These are phyloP conservation scores for Rousettus leschenaultii DNA, from an alignment of 2,113 vertebrate species.

Conservation along the genomic window DNA sequence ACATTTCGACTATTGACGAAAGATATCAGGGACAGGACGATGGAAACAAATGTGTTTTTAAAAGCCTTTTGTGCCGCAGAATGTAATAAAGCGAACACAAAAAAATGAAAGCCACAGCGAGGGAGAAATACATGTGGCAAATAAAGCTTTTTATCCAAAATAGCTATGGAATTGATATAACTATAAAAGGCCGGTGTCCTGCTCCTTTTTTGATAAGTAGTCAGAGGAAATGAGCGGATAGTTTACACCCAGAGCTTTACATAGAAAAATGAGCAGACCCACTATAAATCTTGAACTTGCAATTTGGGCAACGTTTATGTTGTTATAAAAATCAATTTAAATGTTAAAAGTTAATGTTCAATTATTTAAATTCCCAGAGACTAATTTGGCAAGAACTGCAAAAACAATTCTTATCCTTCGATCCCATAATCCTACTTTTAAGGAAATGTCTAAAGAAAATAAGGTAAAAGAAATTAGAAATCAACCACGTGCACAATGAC, in stretches of 20 bases:
- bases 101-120: conserved; percentile 36
- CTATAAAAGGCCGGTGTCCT: background rate
- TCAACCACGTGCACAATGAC: background rate
- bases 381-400: background rate
- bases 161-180: conserved; percentile 15
- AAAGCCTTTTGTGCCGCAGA: conserved; percentile 58
- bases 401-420: background rate
- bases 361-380: conserved; percentile 23
- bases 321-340: conserved; percentile 32
- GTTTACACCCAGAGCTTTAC: background rate
- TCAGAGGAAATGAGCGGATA: background rate
- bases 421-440: background rate
- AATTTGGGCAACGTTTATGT: background rate
- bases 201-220: background rate
- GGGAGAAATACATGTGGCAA: background rate
- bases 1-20: conserved; percentile 21
- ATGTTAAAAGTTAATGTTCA: conserved; percentile 6
- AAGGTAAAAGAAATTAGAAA: background rate
- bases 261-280: background rate
- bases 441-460: conserved; percentile 11
- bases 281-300: conserved; percentile 7
- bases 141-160: conserved; percentile 53
- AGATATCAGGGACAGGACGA: background rate
- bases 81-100: conserved; percentile 47
- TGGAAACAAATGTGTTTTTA: conserved; percentile 47